These are phyloP conservation scores for Hypolimnas misippus DNA, from an alignment of 2,888 invertebrate genomes.

Conservation along the genomic window DNA sequence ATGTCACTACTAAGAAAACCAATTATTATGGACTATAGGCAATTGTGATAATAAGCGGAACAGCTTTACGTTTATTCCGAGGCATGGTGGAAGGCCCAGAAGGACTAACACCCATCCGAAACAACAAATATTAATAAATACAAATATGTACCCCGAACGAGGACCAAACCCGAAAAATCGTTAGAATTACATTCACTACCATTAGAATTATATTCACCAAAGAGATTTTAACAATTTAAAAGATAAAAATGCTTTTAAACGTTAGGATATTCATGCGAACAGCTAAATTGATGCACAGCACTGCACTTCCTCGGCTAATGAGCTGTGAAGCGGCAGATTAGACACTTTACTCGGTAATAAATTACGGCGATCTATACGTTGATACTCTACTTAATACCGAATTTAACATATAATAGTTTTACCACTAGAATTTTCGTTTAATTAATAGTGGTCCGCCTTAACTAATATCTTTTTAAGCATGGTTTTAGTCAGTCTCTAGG, in stretches of 20 bases:
- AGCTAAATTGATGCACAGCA: conserved; percentile 30
- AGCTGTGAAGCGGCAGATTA: conserved; percentile 41
- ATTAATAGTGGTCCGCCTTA: neutral
- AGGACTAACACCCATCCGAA: too few species aligned
- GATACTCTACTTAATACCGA: conserved; percentile 8
- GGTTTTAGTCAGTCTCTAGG: neutral
- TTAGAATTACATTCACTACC: too few species aligned
- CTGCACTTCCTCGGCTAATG: conserved; percentile 39
- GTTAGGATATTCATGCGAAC: conserved; percentile 17
- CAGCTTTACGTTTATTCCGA: too few species aligned
- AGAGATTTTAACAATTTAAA: neutral
- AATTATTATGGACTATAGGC: too few species aligned
- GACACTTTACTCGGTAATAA: conserved; percentile 13
- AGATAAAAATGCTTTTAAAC: conserved; percentile 4
- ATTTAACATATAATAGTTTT: conserved; percentile 6
- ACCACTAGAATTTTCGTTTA: neutral
- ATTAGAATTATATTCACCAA: too few species aligned
- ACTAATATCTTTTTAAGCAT: neutral
- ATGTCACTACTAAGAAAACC: too few species aligned
- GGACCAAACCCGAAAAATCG: too few species aligned
- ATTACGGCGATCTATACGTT: conserved; percentile 10
- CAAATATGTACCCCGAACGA: too few species aligned
- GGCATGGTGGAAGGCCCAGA: too few species aligned
- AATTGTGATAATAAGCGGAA: too few species aligned
- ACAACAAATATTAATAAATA: too few species aligned